phyloP scores from a whole-genome alignment of 2,113 vertebrate genomes.

The Engystomops pustulosus region DNA sequence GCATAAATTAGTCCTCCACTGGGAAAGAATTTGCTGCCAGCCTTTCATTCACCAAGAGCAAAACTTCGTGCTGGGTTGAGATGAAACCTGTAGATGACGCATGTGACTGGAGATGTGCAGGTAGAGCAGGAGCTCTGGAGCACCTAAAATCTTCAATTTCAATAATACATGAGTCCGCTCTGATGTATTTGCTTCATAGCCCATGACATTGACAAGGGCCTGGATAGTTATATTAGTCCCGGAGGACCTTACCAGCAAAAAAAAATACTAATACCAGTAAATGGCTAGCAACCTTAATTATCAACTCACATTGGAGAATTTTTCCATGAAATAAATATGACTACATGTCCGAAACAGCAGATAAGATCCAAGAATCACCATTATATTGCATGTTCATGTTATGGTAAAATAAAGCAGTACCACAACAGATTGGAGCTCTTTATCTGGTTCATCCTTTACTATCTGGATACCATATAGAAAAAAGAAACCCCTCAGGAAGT shows the following conservation, averaged over 20 bases:
- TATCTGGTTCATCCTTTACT: not conserved
- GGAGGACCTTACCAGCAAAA: conserved; percentile 2
- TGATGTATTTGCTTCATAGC: conserved; percentile 19
- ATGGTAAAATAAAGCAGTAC: not conserved
- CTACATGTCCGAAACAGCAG: not conserved
- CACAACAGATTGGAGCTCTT: not conserved
- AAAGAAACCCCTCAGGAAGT: too few relatives aligned
- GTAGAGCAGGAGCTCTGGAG: conserved; percentile 26
- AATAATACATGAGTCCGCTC: conserved; percentile 22
- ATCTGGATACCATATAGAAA: not conserved
- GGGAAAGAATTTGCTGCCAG: conserved; percentile 47
- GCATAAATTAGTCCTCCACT: conserved; percentile 45
- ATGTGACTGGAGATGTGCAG: conserved; percentile 49
- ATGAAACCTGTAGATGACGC: conserved; percentile 27
- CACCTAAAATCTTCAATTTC: conserved; percentile 13
- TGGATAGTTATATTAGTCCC: not conserved
- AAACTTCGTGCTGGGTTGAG: conserved; percentile 45
- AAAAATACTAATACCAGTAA: conserved; percentile 1
- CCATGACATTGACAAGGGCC: conserved; percentile 8
- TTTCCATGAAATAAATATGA: not conserved
- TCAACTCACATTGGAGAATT: conserved; percentile 7
- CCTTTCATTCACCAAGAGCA: conserved; percentile 35
- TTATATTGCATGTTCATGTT: not conserved
- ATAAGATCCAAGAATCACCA: not conserved
- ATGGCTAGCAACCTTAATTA: not conserved